Evolutionary conservation across 2,113 vertebrate species (phyloP).

Genomic region (Apodemus sylvaticus): DNA sequence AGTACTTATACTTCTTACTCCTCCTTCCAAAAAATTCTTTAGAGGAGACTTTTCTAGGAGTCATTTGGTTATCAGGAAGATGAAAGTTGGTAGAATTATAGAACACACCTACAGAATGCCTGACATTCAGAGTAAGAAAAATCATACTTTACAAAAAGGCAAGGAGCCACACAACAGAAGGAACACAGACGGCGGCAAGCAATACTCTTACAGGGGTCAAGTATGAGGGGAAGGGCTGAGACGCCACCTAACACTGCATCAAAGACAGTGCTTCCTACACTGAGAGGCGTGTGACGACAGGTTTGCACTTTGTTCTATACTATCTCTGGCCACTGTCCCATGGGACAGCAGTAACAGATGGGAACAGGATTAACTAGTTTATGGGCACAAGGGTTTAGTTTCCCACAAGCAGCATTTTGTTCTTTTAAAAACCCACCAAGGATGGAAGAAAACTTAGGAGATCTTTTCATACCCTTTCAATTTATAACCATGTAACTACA

Average conservation of each 20-base stretch:
- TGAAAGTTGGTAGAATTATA: background rate
- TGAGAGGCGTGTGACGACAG: background rate
- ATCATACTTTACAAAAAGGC: background rate
- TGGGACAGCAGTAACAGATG: background rate
- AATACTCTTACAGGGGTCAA: background rate
- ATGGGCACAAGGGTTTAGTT: background rate
- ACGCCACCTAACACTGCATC: background rate
- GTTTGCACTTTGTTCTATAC: background rate
- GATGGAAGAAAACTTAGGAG: background rate
- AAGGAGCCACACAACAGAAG: background rate
- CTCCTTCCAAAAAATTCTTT: background rate
- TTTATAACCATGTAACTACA: background rate
- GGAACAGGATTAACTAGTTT: background rate
- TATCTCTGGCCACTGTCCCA: background rate
- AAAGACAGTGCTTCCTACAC: background rate
- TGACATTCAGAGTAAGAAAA: background rate
- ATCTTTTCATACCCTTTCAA: background rate
- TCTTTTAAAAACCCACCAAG: background rate
- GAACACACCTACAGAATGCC: background rate
- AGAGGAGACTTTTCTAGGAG: background rate
- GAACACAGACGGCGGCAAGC: background rate
- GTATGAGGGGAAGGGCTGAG: background rate
- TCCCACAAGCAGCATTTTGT: background rate
- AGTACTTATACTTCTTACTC: background rate
- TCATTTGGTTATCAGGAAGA: slow-evolving; percentile 52